Evolutionary conservation across 1,140 invertebrate species (phyloP), one percentile per base, ranked within the genome.

Genomic region (Xylocopa sonorina): DNA sequence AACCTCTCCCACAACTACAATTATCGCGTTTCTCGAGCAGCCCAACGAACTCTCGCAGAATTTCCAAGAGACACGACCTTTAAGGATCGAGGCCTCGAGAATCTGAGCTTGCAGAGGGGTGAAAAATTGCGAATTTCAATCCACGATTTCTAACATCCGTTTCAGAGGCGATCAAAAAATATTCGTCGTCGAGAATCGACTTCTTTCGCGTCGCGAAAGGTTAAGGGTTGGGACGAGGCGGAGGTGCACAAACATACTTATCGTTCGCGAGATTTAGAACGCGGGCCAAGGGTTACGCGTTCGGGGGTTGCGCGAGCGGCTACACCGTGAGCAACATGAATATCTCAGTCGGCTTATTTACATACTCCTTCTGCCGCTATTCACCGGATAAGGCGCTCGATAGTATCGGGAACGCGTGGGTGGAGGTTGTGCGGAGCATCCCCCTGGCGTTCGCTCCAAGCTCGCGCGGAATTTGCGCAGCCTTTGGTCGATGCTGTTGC

Each of bases 311-410:
- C n/a, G 64, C 55, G 29, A 60, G 29, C 43, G 12, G 12, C 66
- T 24, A 75, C 74, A 82, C 51, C 51, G 62, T 64, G 68, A 63
- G 71, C 62, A 58, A 75, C 83, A 86, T 82, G 84, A 86, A 86
- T 86, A 85, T 86, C 80, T 86, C 80, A 86, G 72, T 78, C 77
- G 38, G 77, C 80, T 86, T 86, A 86, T 86, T 86, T 86, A 86
- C 84, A 86, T 83, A 80, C 79, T 83, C 57, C 80, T 85, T 80
- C 57, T 74, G 58, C 68, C 57, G 80, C 77, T 80, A 85, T 86
- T 86, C 84, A 69, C 80, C 72, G 77, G 27, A 86, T 86, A 86
- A 77, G 81, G 76, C 68, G 84, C 75, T 79, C 80, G 73, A 71
- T 71, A 67, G 69, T 60, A 85, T 85, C 74, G 79, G 58, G 68